Evolutionary conservation across 2,888 invertebrate genomes (phyloP), one percentile per base, ranked within the genome.

Genomic region (Autographa gamma): DNA sequence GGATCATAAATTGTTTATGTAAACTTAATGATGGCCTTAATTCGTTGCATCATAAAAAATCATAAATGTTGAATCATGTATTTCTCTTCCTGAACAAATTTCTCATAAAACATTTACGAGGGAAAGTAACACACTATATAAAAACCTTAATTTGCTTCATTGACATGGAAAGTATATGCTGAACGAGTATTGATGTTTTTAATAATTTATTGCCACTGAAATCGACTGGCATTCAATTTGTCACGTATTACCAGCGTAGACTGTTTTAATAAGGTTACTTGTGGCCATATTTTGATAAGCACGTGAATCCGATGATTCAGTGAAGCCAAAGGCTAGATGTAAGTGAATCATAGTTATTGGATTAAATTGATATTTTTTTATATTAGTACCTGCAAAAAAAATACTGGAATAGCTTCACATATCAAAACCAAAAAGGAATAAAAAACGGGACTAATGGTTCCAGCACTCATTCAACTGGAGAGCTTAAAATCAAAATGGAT

Each of bases 301-400:
- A 81, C 65, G 66, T 73, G 72, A 69, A 71, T 69, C 59, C 54
- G 16, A 63, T 82, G 82, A 82, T 60, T 80, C 73, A 80, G 65
- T 54, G 9, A 34, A 48, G 58, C 34, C 25, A 9, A 25, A 41
- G 56, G 43, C 34, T 63, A 41, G 19, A 66, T n/a, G 74, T 67
- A 32, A 14, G 32, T 77, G 75, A 75, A 52, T 75, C 66, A 77
- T 66, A 18, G 16, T 60, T 48, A 66, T 66, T 48, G 48, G 48
- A 48, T 48, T 48, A n/a, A n/a, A 48, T 48, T 48, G n/a, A 48
- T 48, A 48, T 6, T 48, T n/a, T n/a, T n/a, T 38, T 11, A 38
- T 11, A 38, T 11, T 11, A 38, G 38, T 11, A 11, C 11, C 11
- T n/a, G n/a, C n/a, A n/a, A n/a, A n/a, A 38, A 1, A 38, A 11